Evolutionary conservation across 1,140 invertebrate genomes (phyloP).

Genomic region (Camponotus floridanus): DNA sequence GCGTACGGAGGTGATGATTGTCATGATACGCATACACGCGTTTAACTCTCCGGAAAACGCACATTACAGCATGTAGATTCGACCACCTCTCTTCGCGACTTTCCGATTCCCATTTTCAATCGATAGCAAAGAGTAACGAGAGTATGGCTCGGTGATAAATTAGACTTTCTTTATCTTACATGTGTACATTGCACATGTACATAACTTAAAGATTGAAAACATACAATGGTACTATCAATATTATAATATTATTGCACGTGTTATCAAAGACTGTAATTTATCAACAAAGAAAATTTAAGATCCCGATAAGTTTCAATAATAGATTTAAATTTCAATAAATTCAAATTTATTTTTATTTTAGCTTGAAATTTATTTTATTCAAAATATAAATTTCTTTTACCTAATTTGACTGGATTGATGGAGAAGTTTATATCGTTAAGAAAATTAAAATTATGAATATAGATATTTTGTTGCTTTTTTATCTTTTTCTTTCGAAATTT

Average conservation of each 20-base stretch:
- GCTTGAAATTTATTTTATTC: constrained; percentile 1
- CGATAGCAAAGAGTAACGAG: constrained; percentile 9
- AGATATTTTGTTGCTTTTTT: background rate
- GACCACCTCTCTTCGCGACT: constrained; percentile 17
- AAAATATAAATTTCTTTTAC: background rate
- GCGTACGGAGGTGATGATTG: constrained; percentile 44
- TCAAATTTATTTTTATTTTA: constrained; percentile 1
- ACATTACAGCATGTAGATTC: constrained; percentile 33
- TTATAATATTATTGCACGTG: background rate
- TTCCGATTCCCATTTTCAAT: constrained; percentile 1
- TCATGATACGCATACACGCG: constrained; percentile 17
- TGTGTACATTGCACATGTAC: background rate
- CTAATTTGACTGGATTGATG: background rate
- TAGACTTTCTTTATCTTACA: background rate
- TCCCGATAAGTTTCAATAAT: too few species aligned
- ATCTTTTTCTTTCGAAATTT: background rate
- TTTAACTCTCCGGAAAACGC: constrained; percentile 10
- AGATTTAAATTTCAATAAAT: too few species aligned
- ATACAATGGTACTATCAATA: background rate
- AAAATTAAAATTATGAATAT: background rate
- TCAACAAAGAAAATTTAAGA: background rate
- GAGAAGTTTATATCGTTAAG: background rate
- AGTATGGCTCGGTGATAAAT: background rate
- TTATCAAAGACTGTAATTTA: background rate
- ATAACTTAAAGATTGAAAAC: background rate